Base-by-base conservation (phyloP, 2,888 invertebrate genomes). In the Napeogenes sylphis region DNA sequence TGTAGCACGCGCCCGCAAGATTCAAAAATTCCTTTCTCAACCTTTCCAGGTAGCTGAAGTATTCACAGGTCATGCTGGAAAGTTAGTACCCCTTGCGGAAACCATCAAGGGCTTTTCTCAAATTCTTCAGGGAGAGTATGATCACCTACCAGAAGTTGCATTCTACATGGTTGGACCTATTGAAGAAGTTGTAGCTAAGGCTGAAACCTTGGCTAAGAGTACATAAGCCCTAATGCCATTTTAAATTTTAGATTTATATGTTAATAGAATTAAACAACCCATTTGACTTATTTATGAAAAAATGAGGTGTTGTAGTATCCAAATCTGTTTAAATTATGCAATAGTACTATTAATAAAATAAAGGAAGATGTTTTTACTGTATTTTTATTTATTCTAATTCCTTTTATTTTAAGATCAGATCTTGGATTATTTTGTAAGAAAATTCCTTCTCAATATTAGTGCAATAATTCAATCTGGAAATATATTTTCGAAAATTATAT, bases 131-230 rank as follows among this genome's bases (percentile, higher is more conserved):
- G 96, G 97, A 77, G 96, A 98, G 78, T 93, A 95, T 79, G 98
- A 98, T 85, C 96, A 98, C 84, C 88, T 98, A 73, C 98, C 98
- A 32, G 97, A 97, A 88, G 92, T 96, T 71, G 98, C 98, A 67
- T 98, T 98, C 92, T 98, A 97, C 92, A 98, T 98, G 98, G 97
- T 98, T 68, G 98, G 98, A 71, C 95, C 95, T 66, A 96, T 98
- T 77, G 96, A 97, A 79, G 97, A 97, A 87, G 97, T 96, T 51
- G 92, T 93, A 57, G 93, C 93, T 68, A 97, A 97, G 88, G 97
- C 97, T 64, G 96, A 97, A 77, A 93, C 93, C 69, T 87, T 97
- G 73, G 93, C 94, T 64, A 92, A 93, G 78, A 82, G 65, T 72
- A 73, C 69, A 66, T 83, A 81, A 71, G 64, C 10, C 10, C 8